Percentiles rank a stretch among this genome's conserved stretches.
phyloP scores from a whole-genome alignment of 92 coral and sea anemone genomes.

The Galaxea fascicularis region DNA sequence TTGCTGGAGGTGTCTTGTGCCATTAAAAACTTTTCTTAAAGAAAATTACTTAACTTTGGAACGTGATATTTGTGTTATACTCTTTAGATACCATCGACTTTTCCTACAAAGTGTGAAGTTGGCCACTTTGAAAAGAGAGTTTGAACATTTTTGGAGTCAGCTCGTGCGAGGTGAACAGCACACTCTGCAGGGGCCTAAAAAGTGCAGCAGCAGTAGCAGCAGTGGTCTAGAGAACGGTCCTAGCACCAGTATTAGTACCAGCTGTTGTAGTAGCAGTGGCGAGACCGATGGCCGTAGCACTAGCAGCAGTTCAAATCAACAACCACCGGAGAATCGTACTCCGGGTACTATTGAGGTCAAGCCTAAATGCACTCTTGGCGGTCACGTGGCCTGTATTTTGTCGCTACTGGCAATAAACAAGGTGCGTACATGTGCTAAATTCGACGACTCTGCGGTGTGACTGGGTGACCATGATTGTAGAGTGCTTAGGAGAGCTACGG shows the following conservation, averaged over 20 bases:
- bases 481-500: no score
- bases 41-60: background rate
- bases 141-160: constrained; percentile 13
- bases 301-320: background rate
- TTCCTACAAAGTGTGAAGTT: constrained; percentile 31
- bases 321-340: background rate
- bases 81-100: constrained; percentile 37
- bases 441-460: background rate
- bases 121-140: constrained; percentile 28
- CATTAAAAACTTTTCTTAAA: background rate
- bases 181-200: background rate
- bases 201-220: background rate
- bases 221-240: background rate
- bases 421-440: constrained; percentile 35
- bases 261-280: background rate
- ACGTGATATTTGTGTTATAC: background rate
- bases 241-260: background rate
- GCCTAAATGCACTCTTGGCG: constrained; percentile 50
- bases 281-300: background rate
- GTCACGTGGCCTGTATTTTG: constrained; percentile 71
- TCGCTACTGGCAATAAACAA: constrained; percentile 61
- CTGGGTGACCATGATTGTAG: background rate
- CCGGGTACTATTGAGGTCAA: constrained; percentile 31
- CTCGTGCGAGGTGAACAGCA: constrained; percentile 34
- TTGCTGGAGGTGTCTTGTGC: no score